A percentile compares a stretch with the other conserved stretches of the same genome.
These are phyloP conservation scores for Cherax destructor DNA, from an alignment of 1,140 invertebrate species.

Conservation along the genomic window DNA sequence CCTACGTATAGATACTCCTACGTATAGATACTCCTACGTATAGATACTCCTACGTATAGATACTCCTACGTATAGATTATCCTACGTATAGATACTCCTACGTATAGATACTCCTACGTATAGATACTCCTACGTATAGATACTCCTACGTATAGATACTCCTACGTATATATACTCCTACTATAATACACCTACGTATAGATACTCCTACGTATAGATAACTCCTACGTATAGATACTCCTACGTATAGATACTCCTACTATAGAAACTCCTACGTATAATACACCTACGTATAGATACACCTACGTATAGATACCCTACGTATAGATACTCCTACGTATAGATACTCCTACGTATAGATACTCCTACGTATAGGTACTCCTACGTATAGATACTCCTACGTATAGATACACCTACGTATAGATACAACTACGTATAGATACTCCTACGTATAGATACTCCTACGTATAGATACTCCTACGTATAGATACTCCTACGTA, in stretches of 20 bases:
- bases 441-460: constrained; percentile 20
- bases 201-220: constrained; percentile 20
- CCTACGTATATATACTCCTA: too few species aligned
- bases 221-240: not conserved
- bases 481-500: constrained; percentile 19
- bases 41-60: not conserved
- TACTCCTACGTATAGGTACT: not conserved
- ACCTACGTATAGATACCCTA: constrained; percentile 16
- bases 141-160: constrained; percentile 20
- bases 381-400: constrained; percentile 17
- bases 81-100: too few species aligned
- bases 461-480: not conserved
- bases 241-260: constrained; percentile 17
- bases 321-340: not conserved
- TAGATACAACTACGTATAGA: constrained; percentile 8
- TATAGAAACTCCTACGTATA: not conserved
- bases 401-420: not conserved
- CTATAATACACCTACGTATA: constrained; percentile 12
- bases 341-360: constrained; percentile 19
- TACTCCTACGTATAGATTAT: constrained; percentile 9
- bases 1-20: not conserved
- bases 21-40: constrained; percentile 19
- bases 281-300: constrained; percentile 15
- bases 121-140: constrained; percentile 8
- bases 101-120: not conserved